phyloP scores from a whole-genome alignment of 2,797 vertebrate genomes.

The Gymnothorax javanicus region DNA sequence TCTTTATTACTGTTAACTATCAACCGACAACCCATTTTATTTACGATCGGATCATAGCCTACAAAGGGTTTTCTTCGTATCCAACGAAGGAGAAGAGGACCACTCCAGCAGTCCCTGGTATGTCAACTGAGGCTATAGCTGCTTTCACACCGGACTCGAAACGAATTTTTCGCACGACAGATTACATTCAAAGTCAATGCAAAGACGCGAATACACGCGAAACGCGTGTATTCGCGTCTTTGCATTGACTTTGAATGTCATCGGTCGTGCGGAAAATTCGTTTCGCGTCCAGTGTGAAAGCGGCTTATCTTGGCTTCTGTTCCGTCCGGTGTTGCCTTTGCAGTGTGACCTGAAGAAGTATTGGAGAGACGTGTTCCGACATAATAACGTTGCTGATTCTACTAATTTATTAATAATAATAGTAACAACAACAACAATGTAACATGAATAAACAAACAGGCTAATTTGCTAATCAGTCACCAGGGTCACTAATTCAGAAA shows the following conservation, averaged over 20 bases:
- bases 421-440: neutral
- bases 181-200: too few species aligned
- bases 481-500: neutral
- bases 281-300: too few species aligned
- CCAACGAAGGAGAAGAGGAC: constrained; percentile 9
- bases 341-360: neutral
- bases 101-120: neutral
- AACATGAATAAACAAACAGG: neutral
- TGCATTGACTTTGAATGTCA: too few species aligned
- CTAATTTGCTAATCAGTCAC: neutral
- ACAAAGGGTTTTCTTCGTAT: neutral
- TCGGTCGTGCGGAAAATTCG: too few species aligned
- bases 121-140: neutral
- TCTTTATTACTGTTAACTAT: neutral
- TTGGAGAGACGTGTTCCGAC: neutral
- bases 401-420: too few species aligned
- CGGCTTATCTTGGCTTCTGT: neutral
- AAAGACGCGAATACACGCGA: too few species aligned
- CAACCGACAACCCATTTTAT: neutral
- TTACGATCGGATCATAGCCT: neutral
- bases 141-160: too few species aligned
- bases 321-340: too few species aligned
- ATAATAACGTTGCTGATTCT: neutral
- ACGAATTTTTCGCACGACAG: too few species aligned
- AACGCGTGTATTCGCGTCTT: too few species aligned